Conservation (phyloP, 2,113 vertebrate genomes). For the Anhinga anhinga region DNA sequence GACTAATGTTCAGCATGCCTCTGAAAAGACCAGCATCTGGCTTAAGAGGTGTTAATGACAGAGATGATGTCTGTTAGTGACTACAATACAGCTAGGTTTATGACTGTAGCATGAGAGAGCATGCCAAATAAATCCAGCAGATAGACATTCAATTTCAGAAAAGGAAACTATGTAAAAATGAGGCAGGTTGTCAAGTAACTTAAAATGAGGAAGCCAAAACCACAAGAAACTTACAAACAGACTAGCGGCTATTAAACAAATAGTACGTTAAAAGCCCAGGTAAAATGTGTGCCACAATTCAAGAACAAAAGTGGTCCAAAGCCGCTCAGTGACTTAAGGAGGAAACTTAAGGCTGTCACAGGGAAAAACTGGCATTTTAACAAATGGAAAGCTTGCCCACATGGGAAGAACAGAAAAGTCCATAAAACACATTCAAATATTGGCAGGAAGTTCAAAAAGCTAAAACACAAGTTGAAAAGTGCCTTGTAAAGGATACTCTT, state of each 20-base stretch:
- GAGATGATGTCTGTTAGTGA: not conserved
- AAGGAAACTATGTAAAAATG: not conserved
- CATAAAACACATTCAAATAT: not conserved
- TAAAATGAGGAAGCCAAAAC: not conserved
- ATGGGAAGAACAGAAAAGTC: not conserved
- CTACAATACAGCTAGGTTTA: not conserved
- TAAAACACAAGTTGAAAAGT: not conserved
- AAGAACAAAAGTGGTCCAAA: not conserved
- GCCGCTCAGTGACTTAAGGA: not conserved
- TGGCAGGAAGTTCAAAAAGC: not conserved
- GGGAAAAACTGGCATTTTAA: not conserved
- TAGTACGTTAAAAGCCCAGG: not conserved
- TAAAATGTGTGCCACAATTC: not conserved
- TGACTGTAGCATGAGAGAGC: not conserved
- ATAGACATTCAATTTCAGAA: not conserved
- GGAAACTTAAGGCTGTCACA: not conserved
- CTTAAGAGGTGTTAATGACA: not conserved
- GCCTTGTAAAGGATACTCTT: not conserved
- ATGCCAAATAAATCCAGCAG: not conserved
- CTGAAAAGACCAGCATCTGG: not conserved
- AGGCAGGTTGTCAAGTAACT: not conserved
- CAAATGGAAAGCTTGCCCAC: not conserved
- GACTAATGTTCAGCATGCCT: not conserved
- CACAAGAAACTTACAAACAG: not conserved
- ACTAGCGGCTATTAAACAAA: not conserved